A percentile compares a stretch with the other conserved stretches of the same genome.
Evolutionary conservation across 2,113 vertebrate species (phyloP).

Genomic region (Sinocyclocheilus rhinocerous): DNA sequence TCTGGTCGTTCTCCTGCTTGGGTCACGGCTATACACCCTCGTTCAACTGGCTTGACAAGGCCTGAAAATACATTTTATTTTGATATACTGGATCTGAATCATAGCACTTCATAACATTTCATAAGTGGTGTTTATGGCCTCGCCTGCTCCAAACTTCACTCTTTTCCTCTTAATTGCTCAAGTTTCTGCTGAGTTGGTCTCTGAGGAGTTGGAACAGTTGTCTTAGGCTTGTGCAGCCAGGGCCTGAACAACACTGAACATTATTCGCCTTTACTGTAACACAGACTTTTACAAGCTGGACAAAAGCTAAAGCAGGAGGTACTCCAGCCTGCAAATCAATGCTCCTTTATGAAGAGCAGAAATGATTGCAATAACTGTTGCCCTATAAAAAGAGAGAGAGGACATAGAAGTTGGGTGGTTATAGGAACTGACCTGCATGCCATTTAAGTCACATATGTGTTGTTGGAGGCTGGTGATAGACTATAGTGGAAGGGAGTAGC

Average conservation of each 20-base stretch:
- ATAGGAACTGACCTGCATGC: background rate
- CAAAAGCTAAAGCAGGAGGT: constrained; percentile 34
- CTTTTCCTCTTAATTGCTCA: constrained; percentile 2
- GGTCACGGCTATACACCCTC: constrained; percentile 19
- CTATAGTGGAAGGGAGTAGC: background rate
- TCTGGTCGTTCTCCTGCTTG: constrained; percentile 1
- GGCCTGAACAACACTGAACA: constrained; percentile 37
- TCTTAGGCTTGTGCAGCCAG: constrained; percentile 4
- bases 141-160: constrained; percentile 31
- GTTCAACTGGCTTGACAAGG: background rate
- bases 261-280: constrained; percentile 45
- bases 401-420: background rate
- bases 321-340: constrained; percentile 49
- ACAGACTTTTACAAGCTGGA: constrained; percentile 50
- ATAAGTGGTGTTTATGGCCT: constrained; percentile 38
- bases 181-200: constrained; percentile 36
- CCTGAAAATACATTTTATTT: constrained; percentile 15
- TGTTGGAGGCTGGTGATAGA: background rate
- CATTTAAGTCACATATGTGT: background rate
- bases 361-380: constrained; percentile 48
- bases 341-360: constrained; percentile 51
- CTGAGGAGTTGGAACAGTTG: constrained; percentile 1
- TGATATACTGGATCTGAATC: constrained; percentile 18
- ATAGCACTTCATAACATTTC: constrained; percentile 29
- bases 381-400: constrained; percentile 31